These are phyloP conservation scores for Esox niger DNA, from an alignment of 2,113 vertebrate genomes.

Conservation along the genomic window DNA sequence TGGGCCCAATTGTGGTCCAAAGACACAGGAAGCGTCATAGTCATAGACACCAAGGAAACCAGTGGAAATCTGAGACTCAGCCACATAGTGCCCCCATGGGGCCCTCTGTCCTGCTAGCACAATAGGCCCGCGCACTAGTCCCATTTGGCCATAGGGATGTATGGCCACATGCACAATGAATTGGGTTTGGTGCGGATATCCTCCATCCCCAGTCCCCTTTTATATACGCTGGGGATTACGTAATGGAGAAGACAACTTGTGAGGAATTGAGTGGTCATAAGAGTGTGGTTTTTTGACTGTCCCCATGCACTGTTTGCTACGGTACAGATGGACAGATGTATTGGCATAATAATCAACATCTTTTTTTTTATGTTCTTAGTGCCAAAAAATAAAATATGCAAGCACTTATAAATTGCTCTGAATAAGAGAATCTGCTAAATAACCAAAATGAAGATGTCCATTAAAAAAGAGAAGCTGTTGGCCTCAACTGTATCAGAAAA, in stretches of 20 bases:
- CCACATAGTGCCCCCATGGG: constrained; percentile 56
- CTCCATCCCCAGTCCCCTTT: constrained; percentile 25
- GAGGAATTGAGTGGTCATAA: constrained; percentile 28
- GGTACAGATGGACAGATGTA: too few species aligned
- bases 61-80: constrained; percentile 55
- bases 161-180: constrained; percentile 41
- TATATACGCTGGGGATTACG: constrained; percentile 49
- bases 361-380: too few species aligned
- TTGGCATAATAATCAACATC: too few species aligned
- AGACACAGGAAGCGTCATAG: constrained; percentile 50
- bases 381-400: too few species aligned
- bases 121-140: constrained; percentile 57
- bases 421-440: too few species aligned
- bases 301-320: background rate
- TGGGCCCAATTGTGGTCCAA: constrained; percentile 16
- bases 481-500: background rate
- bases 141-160: constrained; percentile 60
- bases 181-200: constrained; percentile 45
- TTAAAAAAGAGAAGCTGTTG: too few species aligned
- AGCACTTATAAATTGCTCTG: too few species aligned
- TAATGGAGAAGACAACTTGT: constrained; percentile 35
- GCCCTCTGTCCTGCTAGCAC: constrained; percentile 50
- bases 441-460: too few species aligned
- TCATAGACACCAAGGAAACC: constrained; percentile 58
- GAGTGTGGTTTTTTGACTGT: constrained; percentile 42